phyloP scores from a whole-genome alignment of 2,797 vertebrate species.

The Hemitrygon akajei region DNA sequence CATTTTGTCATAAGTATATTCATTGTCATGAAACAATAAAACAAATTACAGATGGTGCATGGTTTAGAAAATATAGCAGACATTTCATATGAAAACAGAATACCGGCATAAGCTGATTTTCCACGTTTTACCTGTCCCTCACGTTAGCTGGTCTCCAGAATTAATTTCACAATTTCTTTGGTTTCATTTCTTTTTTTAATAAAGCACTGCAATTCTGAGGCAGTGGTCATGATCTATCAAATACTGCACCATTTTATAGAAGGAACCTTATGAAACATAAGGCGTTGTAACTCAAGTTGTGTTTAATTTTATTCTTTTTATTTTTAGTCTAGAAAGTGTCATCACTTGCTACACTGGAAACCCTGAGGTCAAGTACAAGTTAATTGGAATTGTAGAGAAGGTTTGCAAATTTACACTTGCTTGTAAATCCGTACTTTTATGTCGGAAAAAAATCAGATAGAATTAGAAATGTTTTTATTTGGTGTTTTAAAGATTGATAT shows the following conservation, averaged over 20 bases:
- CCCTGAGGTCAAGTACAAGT: conserved; percentile 22
- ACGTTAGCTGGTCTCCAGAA: neutral
- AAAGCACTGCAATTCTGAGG: neutral
- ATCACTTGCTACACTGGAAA: neutral
- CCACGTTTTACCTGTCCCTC: neutral
- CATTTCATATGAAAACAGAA: neutral
- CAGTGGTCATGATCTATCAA: neutral
- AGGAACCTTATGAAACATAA: neutral
- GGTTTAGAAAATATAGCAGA: neutral
- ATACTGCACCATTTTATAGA: neutral
- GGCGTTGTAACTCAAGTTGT: neutral
- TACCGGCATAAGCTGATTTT: neutral
- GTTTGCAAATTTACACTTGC: neutral
- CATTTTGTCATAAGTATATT: conserved; percentile 6
- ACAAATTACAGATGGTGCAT: neutral
- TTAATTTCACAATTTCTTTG: conserved; percentile 16
- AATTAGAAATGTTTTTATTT: conserved; percentile 1
- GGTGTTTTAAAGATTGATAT: neutral
- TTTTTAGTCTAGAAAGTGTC: neutral
- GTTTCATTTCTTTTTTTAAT: neutral
- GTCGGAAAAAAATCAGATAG: neutral
- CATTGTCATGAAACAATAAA: conserved; percentile 10
- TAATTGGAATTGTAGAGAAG: neutral
- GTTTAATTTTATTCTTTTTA: neutral
- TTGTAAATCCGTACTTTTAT: neutral